phyloP scores from a whole-genome alignment of 2,888 invertebrate species.

The Polydrusus tereticollis region DNA sequence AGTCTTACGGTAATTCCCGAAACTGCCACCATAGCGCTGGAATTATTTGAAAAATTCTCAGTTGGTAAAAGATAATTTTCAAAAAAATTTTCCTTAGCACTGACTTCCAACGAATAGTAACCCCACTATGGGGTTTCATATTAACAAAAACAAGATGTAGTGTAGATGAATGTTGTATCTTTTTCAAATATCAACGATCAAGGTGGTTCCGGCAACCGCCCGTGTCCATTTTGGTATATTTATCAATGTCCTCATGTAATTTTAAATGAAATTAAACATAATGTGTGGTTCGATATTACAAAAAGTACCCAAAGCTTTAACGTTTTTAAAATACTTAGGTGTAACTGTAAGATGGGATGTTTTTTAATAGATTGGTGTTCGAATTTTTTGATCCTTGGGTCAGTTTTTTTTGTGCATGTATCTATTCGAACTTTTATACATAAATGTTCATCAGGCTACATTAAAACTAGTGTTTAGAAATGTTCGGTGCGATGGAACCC shows the following conservation, averaged over 20 bases:
- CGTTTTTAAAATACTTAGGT: conserved; percentile 49
- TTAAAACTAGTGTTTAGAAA: too few relatives aligned
- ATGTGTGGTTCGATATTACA: conserved; percentile 52
- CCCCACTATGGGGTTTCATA: conserved; percentile 53
- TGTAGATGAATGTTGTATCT: conserved; percentile 64
- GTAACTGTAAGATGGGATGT: conserved; percentile 51
- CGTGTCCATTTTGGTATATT: conserved; percentile 53
- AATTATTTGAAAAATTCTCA: too few relatives aligned
- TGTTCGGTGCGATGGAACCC: too few relatives aligned
- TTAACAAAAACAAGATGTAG: conserved; percentile 53
- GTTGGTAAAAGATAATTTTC: too few relatives aligned
- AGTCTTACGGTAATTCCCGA: too few relatives aligned
- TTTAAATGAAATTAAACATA: conserved; percentile 41
- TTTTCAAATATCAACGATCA: conserved; percentile 59
- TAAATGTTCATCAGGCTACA: background rate
- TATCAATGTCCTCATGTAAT: conserved; percentile 49
- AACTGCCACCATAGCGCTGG: too few relatives aligned
- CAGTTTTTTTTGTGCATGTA: conserved; percentile 25
- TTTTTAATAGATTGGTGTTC: conserved; percentile 48
- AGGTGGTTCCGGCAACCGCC: conserved; percentile 48
- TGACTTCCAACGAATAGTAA: conserved; percentile 8
- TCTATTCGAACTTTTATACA: background rate
- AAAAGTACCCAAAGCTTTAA: conserved; percentile 51
- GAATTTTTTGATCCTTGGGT: conserved; percentile 29
- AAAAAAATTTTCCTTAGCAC: conserved; percentile 1